These are phyloP conservation scores for Caenorhabditis sp. DNA, from an alignment of 2,888 invertebrate species.

Conservation along the genomic window DNA sequence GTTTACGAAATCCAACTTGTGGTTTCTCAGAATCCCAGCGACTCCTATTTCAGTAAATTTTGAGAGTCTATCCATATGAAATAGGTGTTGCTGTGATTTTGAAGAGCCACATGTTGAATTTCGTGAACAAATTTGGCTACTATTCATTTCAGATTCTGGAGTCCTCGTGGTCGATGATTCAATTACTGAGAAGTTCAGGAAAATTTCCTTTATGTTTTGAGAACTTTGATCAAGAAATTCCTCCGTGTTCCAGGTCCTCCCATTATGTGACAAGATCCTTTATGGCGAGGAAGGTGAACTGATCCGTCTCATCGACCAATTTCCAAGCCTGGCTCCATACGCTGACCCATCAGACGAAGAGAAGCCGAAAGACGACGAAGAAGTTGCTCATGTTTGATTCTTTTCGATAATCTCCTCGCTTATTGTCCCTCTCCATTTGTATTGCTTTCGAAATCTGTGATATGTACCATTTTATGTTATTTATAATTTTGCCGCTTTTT, in stretches of 20 bases:
- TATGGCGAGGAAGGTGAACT: constrained; percentile 73
- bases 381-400: constrained; percentile 77
- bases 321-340: constrained; percentile 73
- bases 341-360: constrained; percentile 72
- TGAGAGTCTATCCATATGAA: too few species aligned
- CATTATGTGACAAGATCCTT: constrained; percentile 73
- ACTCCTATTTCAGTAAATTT: too few species aligned
- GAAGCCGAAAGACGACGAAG: constrained; percentile 73
- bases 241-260: constrained; percentile 75
- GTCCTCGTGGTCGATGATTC: too few species aligned
- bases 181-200: too few species aligned
- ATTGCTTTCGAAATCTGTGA: constrained; percentile 19
- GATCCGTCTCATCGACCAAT: constrained; percentile 69
- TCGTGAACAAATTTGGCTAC: too few species aligned
- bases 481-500: background rate
- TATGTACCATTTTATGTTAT: background rate
- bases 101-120: too few species aligned
- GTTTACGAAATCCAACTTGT: background rate
- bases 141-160: too few species aligned
- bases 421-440: background rate
- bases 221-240: too few species aligned
- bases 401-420: constrained; percentile 1
- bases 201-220: too few species aligned
- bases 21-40: too few species aligned
- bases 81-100: too few species aligned